Percentiles rank a stretch among this genome's conserved stretches.
Evolutionary conservation across 2,888 invertebrate genomes (phyloP).

Genomic region (Pristionchus arcanus): DNA sequence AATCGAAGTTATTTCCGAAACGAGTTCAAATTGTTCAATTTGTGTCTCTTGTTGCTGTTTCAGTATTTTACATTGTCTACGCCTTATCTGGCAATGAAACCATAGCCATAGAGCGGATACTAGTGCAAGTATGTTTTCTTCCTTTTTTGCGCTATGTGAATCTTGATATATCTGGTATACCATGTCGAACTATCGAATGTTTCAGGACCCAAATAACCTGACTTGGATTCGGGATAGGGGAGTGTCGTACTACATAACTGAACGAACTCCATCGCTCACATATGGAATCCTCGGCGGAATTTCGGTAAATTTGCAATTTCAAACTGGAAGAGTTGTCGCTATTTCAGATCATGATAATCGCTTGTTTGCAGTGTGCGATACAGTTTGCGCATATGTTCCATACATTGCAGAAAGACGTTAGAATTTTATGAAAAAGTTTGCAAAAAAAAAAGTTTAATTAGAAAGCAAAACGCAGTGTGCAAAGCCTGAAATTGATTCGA

Average conservation of each 20-base stretch:
- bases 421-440: background rate
- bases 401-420: background rate
- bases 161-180: too few species aligned
- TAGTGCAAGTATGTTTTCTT: background rate
- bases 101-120: background rate
- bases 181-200: too few species aligned
- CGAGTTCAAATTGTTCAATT: background rate
- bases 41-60: background rate
- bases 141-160: too few species aligned
- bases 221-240: background rate
- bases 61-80: background rate
- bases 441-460: background rate
- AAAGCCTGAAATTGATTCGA: background rate
- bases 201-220: background rate
- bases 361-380: background rate
- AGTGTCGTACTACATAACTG: background rate
- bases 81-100: background rate
- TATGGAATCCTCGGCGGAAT: background rate
- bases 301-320: too few species aligned
- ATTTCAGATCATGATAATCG: background rate
- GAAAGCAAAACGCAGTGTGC: background rate
- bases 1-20: background rate
- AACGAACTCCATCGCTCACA: background rate
- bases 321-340: too few species aligned
- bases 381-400: background rate